These are phyloP conservation scores for Falcaria lacertinaria DNA, from an alignment of 2,888 invertebrate species.

Conservation along the genomic window DNA sequence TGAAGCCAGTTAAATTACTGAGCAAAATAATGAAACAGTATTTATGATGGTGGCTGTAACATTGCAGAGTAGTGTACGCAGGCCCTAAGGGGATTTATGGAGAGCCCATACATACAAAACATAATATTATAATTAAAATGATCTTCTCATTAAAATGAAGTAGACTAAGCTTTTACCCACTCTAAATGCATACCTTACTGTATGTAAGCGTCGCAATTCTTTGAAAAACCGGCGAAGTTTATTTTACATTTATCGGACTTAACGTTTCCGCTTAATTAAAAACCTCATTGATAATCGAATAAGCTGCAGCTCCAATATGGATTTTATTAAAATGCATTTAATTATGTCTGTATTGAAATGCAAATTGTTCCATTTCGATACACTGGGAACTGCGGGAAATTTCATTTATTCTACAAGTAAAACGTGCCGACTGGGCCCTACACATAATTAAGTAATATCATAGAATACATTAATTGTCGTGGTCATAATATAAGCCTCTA, in stretches of 20 bases:
- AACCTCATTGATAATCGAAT: constrained; percentile 26
- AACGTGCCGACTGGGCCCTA: background rate
- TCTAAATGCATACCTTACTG: no score
- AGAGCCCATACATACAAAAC: no score
- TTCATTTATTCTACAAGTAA: background rate
- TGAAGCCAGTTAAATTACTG: no score
- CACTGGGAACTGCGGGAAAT: constrained; percentile 1
- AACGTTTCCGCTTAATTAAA: constrained; percentile 37
- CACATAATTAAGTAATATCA: background rate
- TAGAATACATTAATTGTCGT: no score
- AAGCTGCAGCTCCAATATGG: constrained; percentile 19
- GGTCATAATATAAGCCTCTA: no score
- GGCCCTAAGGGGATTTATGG: no score
- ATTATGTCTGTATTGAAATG: constrained; percentile 21
- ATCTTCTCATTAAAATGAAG: no score
- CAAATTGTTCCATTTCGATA: constrained; percentile 14
- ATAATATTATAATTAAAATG: no score
- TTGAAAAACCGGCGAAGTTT: constrained; percentile 24
- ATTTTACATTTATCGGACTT: constrained; percentile 27
- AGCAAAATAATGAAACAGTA: no score
- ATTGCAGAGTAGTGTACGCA: no score
- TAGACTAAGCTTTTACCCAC: no score
- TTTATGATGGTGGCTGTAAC: no score
- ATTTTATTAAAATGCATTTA: constrained; percentile 16
- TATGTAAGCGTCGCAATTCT: background rate